A percentile compares a stretch with the other conserved stretches of the same genome.
These are phyloP conservation scores for Chloroclystis v-ata DNA, from an alignment of 2,888 invertebrate genomes.

Conservation along the genomic window DNA sequence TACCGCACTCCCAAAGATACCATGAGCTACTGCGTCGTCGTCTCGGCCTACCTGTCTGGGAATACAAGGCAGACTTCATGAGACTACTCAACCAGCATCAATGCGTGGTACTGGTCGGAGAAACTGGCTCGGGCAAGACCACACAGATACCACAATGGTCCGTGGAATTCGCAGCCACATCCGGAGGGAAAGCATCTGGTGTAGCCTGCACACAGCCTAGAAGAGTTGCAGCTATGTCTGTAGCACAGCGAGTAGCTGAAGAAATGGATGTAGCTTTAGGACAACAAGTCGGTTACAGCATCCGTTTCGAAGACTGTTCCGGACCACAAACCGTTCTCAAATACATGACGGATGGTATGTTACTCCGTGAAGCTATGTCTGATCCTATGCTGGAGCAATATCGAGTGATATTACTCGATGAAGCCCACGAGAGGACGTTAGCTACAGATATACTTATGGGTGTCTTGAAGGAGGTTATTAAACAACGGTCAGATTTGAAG, in stretches of 20 bases:
- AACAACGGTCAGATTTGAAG: conserved; percentile 94
- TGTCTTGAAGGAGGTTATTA: conserved; percentile 96
- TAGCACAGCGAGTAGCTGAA: conserved; percentile 98
- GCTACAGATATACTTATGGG: conserved; percentile 99
- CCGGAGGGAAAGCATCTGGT: conserved; percentile 57
- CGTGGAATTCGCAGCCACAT: conserved; percentile 62
- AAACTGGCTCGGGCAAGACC: conserved; percentile 99
- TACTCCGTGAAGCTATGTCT: conserved; percentile 98
- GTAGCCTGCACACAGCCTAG: conserved; percentile 98
- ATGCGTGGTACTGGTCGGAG: conserved; percentile 97
- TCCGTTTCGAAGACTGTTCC: conserved; percentile 99
- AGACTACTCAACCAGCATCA: conserved; percentile 94
- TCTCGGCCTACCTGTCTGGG: conserved; percentile 96
- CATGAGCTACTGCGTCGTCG: conserved; percentile 93
- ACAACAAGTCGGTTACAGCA: conserved; percentile 80
- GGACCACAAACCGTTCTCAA: conserved; percentile 95
- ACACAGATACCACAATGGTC: conserved; percentile 95
- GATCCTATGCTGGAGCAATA: conserved; percentile 98
- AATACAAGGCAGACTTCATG: conserved; percentile 98
- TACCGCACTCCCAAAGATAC: conserved; percentile 92
- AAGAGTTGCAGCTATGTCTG: conserved; percentile 99
- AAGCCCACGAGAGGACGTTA: conserved; percentile 98
- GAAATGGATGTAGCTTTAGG: conserved; percentile 98
- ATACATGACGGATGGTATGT: conserved; percentile 99
- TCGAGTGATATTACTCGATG: conserved; percentile 96